Evolutionary conservation across 2,888 invertebrate genomes (phyloP).

Genomic region (Baronia brevicornis): DNA sequence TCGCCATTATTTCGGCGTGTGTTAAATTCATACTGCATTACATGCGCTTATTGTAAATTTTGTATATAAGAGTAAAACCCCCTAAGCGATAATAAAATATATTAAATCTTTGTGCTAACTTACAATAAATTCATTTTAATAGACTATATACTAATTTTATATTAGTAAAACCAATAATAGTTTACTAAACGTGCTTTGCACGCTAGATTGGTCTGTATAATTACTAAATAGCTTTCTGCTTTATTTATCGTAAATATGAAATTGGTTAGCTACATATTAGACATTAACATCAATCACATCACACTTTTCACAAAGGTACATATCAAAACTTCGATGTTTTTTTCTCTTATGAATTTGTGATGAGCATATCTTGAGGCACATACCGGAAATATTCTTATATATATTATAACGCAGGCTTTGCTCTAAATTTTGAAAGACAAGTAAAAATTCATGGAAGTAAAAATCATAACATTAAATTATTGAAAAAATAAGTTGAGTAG

Average conservation of each 20-base stretch:
- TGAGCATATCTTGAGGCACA: constrained; percentile 46
- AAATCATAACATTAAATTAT: background rate
- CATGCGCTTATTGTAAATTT: constrained; percentile 65
- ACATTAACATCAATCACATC: constrained; percentile 24
- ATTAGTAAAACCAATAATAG: constrained; percentile 59
- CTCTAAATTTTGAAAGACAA: background rate
- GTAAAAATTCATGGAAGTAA: background rate
- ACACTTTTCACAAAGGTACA: constrained; percentile 40
- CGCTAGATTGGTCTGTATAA: constrained; percentile 65
- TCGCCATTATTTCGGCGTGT: constrained; percentile 42
- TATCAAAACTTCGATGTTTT: constrained; percentile 55
- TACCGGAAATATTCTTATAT: constrained; percentile 12
- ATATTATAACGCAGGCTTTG: constrained; percentile 2
- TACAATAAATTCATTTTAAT: constrained; percentile 73
- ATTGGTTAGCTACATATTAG: constrained; percentile 30
- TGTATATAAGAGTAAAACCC: constrained; percentile 68
- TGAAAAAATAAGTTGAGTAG: too few relatives aligned
- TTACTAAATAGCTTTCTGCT: constrained; percentile 40
- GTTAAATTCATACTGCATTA: constrained; percentile 55
- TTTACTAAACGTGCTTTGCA: constrained; percentile 64
- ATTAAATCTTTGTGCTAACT: constrained; percentile 76
- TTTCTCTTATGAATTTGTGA: constrained; percentile 34
- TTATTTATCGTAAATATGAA: constrained; percentile 32
- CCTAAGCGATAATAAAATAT: constrained; percentile 75
- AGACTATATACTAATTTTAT: constrained; percentile 64